A percentile compares a stretch with the other conserved stretches of the same genome.
Conservation (phyloP, 2,888 invertebrate species). For the Aphodius sticticus region DNA sequence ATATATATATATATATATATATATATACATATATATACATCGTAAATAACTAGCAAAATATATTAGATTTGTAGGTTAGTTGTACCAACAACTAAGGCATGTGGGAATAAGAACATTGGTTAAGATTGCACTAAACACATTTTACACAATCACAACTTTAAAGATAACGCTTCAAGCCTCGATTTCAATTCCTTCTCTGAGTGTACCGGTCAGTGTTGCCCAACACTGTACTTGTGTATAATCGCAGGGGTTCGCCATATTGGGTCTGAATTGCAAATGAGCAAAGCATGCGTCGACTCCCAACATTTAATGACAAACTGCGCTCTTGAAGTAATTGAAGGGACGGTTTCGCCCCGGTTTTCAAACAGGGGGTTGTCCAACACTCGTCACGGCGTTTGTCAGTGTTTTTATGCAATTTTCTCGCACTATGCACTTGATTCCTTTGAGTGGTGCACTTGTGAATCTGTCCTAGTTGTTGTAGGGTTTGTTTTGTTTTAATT, state of each 20-base stretch:
- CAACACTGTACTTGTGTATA: not conserved
- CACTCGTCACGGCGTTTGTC: not conserved
- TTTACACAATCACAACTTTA: too few species aligned
- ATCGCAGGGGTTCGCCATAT: not conserved
- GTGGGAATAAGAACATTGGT: too few species aligned
- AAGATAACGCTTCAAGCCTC: too few species aligned
- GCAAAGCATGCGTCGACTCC: not conserved
- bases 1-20: too few species aligned
- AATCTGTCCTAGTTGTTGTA: not conserved
- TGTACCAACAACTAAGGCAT: too few species aligned
- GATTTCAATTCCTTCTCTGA: not conserved
- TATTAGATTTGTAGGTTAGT: too few species aligned
- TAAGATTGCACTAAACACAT: too few species aligned
- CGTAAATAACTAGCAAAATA: too few species aligned
- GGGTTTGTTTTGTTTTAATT: not conserved
- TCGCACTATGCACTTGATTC: not conserved
- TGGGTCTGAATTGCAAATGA: not conserved
- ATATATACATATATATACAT: too few species aligned
- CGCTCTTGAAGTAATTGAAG: not conserved
- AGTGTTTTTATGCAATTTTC: slow-evolving; percentile 4
- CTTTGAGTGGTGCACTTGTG: not conserved
- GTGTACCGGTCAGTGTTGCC: not conserved
- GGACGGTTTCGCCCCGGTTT: not conserved
- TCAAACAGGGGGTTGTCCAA: not conserved
- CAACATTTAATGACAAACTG: not conserved